Evolutionary conservation across 2,888 invertebrate species (phyloP), one percentile per base, ranked within the genome.

Genomic region (Volucella zonaria): DNA sequence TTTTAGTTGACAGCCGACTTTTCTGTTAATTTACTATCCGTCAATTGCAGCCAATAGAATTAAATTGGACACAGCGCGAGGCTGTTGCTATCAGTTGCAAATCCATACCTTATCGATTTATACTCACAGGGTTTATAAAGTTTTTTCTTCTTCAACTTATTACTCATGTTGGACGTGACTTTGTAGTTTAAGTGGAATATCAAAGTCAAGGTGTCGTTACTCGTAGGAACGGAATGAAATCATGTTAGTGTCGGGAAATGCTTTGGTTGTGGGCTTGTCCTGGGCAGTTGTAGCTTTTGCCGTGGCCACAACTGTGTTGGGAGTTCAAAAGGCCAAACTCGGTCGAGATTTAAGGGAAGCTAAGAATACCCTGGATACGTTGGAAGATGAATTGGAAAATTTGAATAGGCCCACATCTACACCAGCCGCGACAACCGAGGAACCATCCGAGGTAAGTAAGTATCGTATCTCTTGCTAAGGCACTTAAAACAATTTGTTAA

Each of bases 261-360:
- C 82, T 58, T 38, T 87, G 23, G 78, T 87, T 40, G 43, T 87
- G 18, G 62, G 78, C 3, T 43, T 90, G 8, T 56, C 83, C 54
- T 90, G 88, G 88, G 86, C 83, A 14, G 49, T 89, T 40, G 87
- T 86, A 18, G 87, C 88, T 12, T 86, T 88, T 31, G 81, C 85
- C 10, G 73, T 87, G 1, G 86, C 88, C 43, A 87, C 88, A 10
- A 79, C 88, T 4, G 87, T 88, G 11, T 77, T 89, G 62, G 89
- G 86, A 4, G 85, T 88, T 51, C 89, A 88, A 47, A 87, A 86
- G 12, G 85, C 86, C 0, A 68, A 87, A 56, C 31, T 88, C 11
- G 86, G 80, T 38, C 76, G 80, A 23, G 86, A 88, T 40, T 43
- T 88, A n/a, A 64, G 78, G 8, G 87, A 88, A n/a, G 87, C 85